Evolutionary conservation across 2,888 invertebrate species (phyloP).

Genomic region (Uropetala carovei): DNA sequence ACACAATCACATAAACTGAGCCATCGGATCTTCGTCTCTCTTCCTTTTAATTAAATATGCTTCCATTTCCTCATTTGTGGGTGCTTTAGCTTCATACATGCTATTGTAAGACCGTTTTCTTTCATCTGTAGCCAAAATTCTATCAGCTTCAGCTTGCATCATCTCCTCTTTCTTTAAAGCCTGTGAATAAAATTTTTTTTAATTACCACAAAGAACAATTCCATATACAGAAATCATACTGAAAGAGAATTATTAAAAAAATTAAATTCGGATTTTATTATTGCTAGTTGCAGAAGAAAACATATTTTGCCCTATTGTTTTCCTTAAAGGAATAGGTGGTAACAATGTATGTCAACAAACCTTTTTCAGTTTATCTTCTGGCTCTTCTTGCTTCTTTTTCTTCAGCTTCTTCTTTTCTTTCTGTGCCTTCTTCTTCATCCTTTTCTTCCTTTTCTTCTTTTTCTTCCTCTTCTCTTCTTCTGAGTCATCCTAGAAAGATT

Average conservation of each 20-base stretch:
- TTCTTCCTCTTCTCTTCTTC: conserved; percentile 73
- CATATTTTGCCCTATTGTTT: background rate
- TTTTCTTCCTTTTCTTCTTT: conserved; percentile 77
- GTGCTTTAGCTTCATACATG: conserved; percentile 88
- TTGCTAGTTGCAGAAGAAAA: background rate
- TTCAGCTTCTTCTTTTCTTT: conserved; percentile 73
- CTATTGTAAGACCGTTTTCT: conserved; percentile 96
- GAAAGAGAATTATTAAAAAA: too few relatives aligned
- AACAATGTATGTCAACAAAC: background rate
- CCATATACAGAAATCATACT: too few relatives aligned
- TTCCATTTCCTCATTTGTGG: conserved; percentile 95
- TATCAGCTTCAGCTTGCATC: conserved; percentile 80
- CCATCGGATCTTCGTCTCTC: conserved; percentile 96
- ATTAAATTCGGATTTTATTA: too few relatives aligned
- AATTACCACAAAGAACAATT: background rate
- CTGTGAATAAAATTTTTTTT: too few relatives aligned
- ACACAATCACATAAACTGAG: conserved; percentile 78
- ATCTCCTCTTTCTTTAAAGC: conserved; percentile 83
- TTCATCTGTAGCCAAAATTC: conserved; percentile 86
- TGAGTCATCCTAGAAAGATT: conserved; percentile 61
- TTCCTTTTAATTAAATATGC: conserved; percentile 92
- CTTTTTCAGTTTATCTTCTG: conserved; percentile 79
- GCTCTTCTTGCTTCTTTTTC: conserved; percentile 70
- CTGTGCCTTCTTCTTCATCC: conserved; percentile 75
- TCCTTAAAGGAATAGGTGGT: background rate